Percentiles rank a stretch among this genome's conserved stretches.
Conservation (phyloP, 2,797 vertebrate genomes). For the Saxicola maurus region DNA sequence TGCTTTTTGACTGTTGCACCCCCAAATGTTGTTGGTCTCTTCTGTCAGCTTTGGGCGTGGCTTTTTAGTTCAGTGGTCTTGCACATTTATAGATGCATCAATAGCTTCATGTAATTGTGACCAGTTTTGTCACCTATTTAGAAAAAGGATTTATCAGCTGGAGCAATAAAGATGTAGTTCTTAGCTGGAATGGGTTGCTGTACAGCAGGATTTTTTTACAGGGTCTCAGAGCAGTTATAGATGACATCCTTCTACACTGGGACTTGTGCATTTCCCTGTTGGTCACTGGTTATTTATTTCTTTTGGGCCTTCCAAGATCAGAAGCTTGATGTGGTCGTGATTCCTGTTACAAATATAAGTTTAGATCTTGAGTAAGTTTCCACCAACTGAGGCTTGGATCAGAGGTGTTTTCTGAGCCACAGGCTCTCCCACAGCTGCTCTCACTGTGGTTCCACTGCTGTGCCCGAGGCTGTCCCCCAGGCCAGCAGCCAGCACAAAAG, state of each 20-base stretch:
- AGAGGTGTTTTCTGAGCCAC: neutral
- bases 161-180: neutral
- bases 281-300: neutral
- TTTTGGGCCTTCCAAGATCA: neutral
- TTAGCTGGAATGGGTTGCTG: neutral
- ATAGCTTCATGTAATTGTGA: neutral
- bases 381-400: neutral
- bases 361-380: neutral
- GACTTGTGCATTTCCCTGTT: neutral
- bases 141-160: neutral
- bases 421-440: neutral
- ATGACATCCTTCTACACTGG: neutral
- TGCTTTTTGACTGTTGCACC: neutral
- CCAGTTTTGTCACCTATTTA: neutral
- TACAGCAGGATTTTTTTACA: neutral
- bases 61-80: neutral
- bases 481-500: constrained; percentile 10
- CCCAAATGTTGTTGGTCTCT: neutral
- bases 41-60: neutral
- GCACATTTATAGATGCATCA: neutral
- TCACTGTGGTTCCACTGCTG: neutral
- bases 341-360: neutral
- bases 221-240: neutral
- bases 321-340: neutral
- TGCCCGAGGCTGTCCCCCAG: constrained; percentile 8